Evolutionary conservation across 2,113 vertebrate species (phyloP), one percentile per base, ranked within the genome.

Genomic region (Pongo abelii): DNA sequence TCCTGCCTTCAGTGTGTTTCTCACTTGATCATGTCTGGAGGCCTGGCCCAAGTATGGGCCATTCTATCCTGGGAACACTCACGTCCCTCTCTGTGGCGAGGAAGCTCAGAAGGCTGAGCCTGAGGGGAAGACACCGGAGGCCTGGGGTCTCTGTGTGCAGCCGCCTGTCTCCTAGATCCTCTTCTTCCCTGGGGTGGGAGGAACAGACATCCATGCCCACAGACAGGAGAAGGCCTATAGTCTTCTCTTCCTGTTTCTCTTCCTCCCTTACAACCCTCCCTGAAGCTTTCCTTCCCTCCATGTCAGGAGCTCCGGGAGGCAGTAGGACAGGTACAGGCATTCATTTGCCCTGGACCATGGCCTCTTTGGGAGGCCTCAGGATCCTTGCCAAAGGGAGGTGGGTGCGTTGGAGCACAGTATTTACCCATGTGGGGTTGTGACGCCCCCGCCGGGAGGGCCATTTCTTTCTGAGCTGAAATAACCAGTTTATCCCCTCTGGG

Each of bases 381-480:
- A 38, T 70, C 61, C 35, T 86, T 87, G 18, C 38, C 50, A 55
- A 46, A 77, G 59, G 20, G 43, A n/a, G 40, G 25, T 57, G 13
- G 40, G 48, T 35, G 17, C 67, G 77, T 61, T 17, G n/a, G 59
- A 35, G 57, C 2, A 8, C 13, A 57, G 32, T 50, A 3, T 67
- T 79, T 67, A 50, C 74, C 88, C 67, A n/a, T 43, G 59, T 38
- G 23, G 13, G 38, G 30, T 38, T 20, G 9, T 2, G 5, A 67
- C 84, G 20, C 52, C 25, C 79, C 91, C 70, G 50, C 18, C 91
- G 3, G 0, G 85, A 83, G 85, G 87, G 30, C 48, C 9, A 0
- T 87, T 74, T 90, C 85, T 94, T 72, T n/a, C 48, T 22, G 38
- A 97, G 84, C 74, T 92, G 85, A 96, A 83, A 81, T 90, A 64